Percentiles rank a stretch among this genome's conserved stretches.
Conservation (phyloP, 2,113 vertebrate genomes). For the Tupaia tana region DNA sequence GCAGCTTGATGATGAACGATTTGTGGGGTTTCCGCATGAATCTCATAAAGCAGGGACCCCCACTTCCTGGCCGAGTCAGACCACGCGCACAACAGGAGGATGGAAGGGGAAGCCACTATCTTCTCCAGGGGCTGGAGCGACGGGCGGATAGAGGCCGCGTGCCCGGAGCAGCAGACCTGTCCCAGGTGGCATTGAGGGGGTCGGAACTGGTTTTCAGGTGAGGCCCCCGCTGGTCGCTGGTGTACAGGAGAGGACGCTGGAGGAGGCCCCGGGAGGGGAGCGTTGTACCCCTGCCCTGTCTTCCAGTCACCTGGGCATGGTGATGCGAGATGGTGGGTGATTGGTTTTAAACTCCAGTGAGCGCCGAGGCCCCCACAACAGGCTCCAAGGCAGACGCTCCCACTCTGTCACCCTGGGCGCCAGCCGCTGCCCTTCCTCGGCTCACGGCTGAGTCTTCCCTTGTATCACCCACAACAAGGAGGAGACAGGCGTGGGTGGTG, state of each 20-base stretch:
- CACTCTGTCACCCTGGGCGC: fast-evolving
- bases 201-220: not conserved
- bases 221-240: fast-evolving
- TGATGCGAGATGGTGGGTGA: fast-evolving
- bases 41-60: not conserved
- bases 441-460: too few species aligned
- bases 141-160: too few species aligned
- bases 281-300: not conserved
- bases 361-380: not conserved
- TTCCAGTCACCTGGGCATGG: fast-evolving
- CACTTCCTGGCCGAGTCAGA: not conserved
- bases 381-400: not conserved
- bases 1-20: not conserved
- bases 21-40: not conserved
- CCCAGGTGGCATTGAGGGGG: not conserved
- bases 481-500: too few species aligned
- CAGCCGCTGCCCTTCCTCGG: too few species aligned
- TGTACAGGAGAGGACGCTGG: fast-evolving
- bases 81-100: not conserved
- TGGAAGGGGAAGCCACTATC: too few species aligned
- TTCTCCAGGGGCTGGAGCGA: too few species aligned
- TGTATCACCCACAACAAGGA: too few species aligned
- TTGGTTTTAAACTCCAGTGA: not conserved
- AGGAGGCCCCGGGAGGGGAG: not conserved
- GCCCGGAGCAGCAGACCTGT: not conserved